Evolutionary conservation across 2,113 vertebrate genomes (phyloP).

Genomic region (Symphodus melops): DNA sequence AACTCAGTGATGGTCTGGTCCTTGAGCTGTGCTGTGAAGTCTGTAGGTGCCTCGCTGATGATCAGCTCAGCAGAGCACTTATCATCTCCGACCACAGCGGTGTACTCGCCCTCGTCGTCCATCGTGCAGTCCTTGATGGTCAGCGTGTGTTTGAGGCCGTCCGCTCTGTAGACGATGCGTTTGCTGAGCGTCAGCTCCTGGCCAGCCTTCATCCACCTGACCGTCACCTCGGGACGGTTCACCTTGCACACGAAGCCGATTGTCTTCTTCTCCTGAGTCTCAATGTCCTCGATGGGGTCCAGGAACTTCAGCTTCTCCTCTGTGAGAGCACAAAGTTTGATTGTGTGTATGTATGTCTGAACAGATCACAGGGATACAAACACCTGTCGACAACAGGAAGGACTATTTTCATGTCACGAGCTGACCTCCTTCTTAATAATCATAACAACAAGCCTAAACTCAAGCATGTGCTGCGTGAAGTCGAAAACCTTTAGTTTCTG

Average conservation of each 20-base stretch:
- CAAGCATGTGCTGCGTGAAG: too few relatives aligned
- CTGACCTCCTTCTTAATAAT: too few relatives aligned
- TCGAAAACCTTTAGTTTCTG: too few relatives aligned
- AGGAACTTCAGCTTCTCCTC: constrained; percentile 93
- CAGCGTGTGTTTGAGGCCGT: constrained; percentile 93
- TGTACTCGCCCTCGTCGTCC: constrained; percentile 96
- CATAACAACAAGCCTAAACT: too few relatives aligned
- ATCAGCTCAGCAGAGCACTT: constrained; percentile 93
- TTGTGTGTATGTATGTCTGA: neutral
- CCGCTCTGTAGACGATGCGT: constrained; percentile 89
- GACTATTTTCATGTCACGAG: too few relatives aligned
- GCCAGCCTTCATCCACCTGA: constrained; percentile 94
- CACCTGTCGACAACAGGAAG: too few relatives aligned
- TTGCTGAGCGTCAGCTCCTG: constrained; percentile 91
- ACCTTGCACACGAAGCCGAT: constrained; percentile 95
- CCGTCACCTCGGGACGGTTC: constrained; percentile 91
- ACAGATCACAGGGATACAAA: too few relatives aligned
- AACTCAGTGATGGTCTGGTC: constrained; percentile 98
- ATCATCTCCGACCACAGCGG: constrained; percentile 89
- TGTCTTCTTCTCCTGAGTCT: constrained; percentile 97
- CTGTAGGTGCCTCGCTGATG: constrained; percentile 95
- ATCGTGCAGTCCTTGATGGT: constrained; percentile 94
- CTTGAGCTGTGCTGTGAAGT: constrained; percentile 90
- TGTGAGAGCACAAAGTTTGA: constrained; percentile 63
- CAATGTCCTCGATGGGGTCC: constrained; percentile 92